Base-by-base conservation (phyloP, 2,888 invertebrate genomes). In the Ferrisia virgata region DNA sequence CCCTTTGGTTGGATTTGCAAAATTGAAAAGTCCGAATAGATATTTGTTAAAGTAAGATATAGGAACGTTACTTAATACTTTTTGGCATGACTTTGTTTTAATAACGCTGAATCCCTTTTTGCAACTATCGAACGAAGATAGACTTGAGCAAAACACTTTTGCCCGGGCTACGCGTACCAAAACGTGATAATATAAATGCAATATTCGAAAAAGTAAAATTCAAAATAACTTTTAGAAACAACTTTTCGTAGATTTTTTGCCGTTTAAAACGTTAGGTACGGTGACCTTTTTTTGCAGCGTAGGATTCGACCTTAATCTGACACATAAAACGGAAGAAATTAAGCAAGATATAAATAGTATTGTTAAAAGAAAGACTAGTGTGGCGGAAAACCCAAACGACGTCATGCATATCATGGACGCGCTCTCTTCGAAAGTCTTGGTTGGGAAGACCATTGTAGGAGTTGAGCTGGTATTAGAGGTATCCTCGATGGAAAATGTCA, bases 331-430 rank as follows among this genome's bases (percentile, higher is more conserved):
- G 28, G 95, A 94, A 80, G 96, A 96, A 86, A 96, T 91, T 40
- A 95, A 90, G 88, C 96, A 97, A 11, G 96, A 96, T 85, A 94
- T 92, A 85, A 96, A 90, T 86, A 97, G 90, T 82, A 96, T 94
- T 83, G 93, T 94, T 85, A 97, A 91, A 31, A 97, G 91, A 78
- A 96, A 92, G 81, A 96, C 92, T 36, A 97, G 90, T 36, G 96
- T 95, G 40, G 95, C 94, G 53, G 96, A 94, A 88, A 97, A 97
- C 13, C 96, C 96, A n/a, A 96, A 94, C 4, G 96, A 96, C 0
- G 96, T 96, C 96, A 97, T 96, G 89, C 96, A 97, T 86, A 97
- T 96, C 85, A 96, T 90, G 28, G 92, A 92, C 47, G 87, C 87
- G 85, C 87, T 88, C 78, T 87, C 86, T 3, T 88, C 87, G 86